Conservation (phyloP, 2,113 vertebrate genomes). For the zebrafish (Danio rerio) region DNA sequence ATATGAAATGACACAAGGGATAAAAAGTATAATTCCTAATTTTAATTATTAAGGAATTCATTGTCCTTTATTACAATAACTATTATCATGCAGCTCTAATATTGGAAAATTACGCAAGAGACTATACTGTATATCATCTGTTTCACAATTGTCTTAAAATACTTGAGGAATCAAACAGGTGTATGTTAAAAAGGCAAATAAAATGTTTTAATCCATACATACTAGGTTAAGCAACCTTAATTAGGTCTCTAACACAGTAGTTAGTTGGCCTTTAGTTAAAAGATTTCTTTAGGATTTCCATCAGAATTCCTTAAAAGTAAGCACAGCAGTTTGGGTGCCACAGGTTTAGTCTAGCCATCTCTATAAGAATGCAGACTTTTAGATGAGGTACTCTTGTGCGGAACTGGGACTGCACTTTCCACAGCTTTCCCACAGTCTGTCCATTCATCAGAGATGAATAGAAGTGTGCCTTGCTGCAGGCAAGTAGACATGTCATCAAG, state of each 20-base stretch:
- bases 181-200: background rate
- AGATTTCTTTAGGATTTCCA: too few relatives aligned
- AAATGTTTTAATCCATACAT: background rate
- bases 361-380: background rate
- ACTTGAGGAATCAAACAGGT: background rate
- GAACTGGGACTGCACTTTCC: constrained; percentile 21
- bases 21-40: too few relatives aligned
- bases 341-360: background rate
- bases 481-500: constrained; percentile 16
- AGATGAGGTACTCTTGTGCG: background rate
- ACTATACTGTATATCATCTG: background rate
- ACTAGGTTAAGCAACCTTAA: background rate
- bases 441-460: constrained; percentile 29
- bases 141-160: background rate
- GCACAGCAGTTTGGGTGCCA: background rate
- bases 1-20: too few relatives aligned
- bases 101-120: background rate
- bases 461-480: constrained; percentile 30
- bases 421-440: constrained; percentile 27
- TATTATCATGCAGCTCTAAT: too few relatives aligned
- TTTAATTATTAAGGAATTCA: too few relatives aligned
- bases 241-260: too few relatives aligned
- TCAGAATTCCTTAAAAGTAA: too few relatives aligned
- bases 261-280: too few relatives aligned
- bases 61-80: too few relatives aligned